Base-by-base conservation (phyloP, 2,888 invertebrate species). In the Pollenia angustigena region DNA sequence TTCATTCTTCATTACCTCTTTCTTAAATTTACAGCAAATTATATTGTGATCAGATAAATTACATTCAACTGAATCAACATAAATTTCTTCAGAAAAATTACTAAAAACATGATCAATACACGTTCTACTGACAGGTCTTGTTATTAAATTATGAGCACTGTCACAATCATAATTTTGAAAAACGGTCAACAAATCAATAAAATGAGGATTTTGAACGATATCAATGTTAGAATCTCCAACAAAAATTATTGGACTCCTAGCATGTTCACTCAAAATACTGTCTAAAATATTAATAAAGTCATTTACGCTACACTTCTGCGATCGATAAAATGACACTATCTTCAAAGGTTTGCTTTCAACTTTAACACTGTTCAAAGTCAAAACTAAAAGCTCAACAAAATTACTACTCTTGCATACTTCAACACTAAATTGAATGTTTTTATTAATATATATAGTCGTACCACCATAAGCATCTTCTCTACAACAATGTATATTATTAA, bases 201-300 rank as follows among this genome's bases (percentile, higher is more conserved):
- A 76, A 48, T 58, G 23, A 32, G 42, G 0, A 44, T 52, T 68
- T 44, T 52, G 40, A 60, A 52, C 23, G 0, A 50, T 8, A 69
- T 81, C 68, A 54, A 54, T 72, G n/a, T 80, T 80, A 7, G 80
- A 79, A 23, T 79, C 79, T 9, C 80, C 80, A 16, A 72, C 32
- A 14, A 80, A 52, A 32, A 71, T 72, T 23, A 72, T 72, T 32
- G 72, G 80, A 64, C 16, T 72, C 1, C 14, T 16, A 9, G 68
- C 78, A 68, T 78, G n/a, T 4, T 12, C 11, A 12, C 12, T 68
- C 8, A 68, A 48, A 16, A n/a, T n/a, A n/a, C n/a, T n/a, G n/a
- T n/a, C n/a, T n/a, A n/a, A n/a, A n/a, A 68, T 23, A 1, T 0
- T 46, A 8, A 79, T 42, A 79, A 60, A 79, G 18, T 69, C 50